These are phyloP conservation scores for Lacanobia oleracea DNA, from an alignment of 2,888 invertebrate genomes.

Conservation along the genomic window DNA sequence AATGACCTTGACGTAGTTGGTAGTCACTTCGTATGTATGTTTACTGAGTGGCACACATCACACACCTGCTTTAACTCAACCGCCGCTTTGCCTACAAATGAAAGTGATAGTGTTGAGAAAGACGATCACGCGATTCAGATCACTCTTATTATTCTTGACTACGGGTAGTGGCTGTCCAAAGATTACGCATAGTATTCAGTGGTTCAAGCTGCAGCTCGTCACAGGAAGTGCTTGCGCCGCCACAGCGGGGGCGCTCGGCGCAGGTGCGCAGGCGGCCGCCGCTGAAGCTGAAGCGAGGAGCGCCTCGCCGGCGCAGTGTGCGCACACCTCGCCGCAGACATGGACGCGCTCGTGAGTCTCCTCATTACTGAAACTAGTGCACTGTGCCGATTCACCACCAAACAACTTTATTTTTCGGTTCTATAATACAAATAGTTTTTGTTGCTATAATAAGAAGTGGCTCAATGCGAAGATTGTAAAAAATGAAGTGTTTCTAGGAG, in stretches of 20 bases:
- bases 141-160: slow-evolving; percentile 25
- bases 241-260: slow-evolving; percentile 35
- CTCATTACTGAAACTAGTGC: slow-evolving; percentile 5
- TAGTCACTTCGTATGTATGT: slow-evolving; percentile 5
- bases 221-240: slow-evolving; percentile 48
- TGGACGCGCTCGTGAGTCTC: slow-evolving; percentile 64
- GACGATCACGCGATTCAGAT: slow-evolving; percentile 17
- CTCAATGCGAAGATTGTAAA: slow-evolving; percentile 1
- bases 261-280: slow-evolving; percentile 1
- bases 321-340: slow-evolving; percentile 58
- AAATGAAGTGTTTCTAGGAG: background rate
- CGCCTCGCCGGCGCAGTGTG: slow-evolving; percentile 48
- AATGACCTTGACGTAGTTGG: slow-evolving; percentile 21
- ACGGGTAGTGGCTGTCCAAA: background rate
- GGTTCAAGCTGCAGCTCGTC: background rate
- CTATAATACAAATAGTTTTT: background rate
- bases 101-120: slow-evolving; percentile 17
- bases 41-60: background rate
- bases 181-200: background rate
- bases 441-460: slow-evolving; percentile 6
- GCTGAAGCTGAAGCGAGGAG: slow-evolving; percentile 45
- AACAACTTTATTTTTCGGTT: background rate
- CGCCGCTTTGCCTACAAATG: slow-evolving; percentile 36
- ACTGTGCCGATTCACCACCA: background rate
- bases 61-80: background rate